Base-by-base conservation (phyloP, 2,888 invertebrate genomes). In the Alviniconcha strummeri region DNA sequence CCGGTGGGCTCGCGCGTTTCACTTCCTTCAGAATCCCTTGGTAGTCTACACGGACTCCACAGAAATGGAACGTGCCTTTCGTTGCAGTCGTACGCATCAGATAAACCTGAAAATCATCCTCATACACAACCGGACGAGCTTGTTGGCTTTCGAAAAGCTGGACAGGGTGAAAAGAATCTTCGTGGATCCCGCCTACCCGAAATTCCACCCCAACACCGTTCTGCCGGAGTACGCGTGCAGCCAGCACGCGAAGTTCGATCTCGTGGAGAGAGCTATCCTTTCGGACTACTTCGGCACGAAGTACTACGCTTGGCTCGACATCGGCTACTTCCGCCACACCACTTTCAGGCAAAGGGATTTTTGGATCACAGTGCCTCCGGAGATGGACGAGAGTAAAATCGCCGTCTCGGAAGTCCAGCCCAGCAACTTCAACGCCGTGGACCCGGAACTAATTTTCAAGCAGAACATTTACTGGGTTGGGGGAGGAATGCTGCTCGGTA, bases 251-350 rank as follows among this genome's bases (percentile, higher is more conserved):
- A 90, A 90, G 77, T 87, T 85, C 84, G 88, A 87, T 13, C 81
- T 87, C 54, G 78, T 88, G 13, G 85, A 85, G n/a, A 77, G 85
- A 4, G 87, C 88, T 4, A 85, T 88, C 7, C 19, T 60, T 4
- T 74, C 85, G 17, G 82, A 87, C 15, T 79, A 80, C 55, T 89
- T 89, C 81, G 67, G 75, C 5, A 82, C 88, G 9, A 84, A 85
- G 64, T 89, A 86, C 82, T 88, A 86, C 74, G 85, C 88, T 36
- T 90, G 90, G 90, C 52, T 90, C 0, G 90, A 90, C 80, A 80
- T 90, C 9, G 90, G 89, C 8, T 89, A 88, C 83, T 89, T 90
- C 76, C 85, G 89, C 7, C 71, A 89, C 57, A 83, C 85, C 19
- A 74, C 83, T 13, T 57, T 83, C 0, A 56, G 84, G 15, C 83